Evolutionary conservation across 2,113 vertebrate genomes (phyloP).

Genomic region (Gnathonemus echidnorhynchus): DNA sequence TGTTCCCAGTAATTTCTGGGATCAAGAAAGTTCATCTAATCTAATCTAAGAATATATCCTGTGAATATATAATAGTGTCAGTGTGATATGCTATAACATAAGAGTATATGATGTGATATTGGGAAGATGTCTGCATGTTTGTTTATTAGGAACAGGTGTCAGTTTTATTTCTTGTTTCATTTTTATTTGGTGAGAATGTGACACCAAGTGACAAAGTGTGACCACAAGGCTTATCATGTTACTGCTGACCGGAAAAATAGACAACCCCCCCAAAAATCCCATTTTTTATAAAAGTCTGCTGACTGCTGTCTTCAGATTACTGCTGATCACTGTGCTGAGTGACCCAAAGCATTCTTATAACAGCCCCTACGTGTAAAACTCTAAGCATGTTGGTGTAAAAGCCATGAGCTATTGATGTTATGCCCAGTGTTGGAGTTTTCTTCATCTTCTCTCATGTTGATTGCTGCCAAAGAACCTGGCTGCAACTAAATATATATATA

Average conservation of each 20-base stretch:
- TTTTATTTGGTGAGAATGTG: not conserved
- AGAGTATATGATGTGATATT: not conserved
- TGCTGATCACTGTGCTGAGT: not conserved
- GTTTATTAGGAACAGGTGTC: not conserved
- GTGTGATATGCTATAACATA: not conserved
- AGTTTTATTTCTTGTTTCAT: not conserved
- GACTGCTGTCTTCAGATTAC: conserved; percentile 2
- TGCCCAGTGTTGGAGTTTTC: not conserved
- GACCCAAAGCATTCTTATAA: not conserved
- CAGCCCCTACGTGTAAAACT: not conserved
- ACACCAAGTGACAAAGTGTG: not conserved
- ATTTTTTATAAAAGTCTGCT: not conserved
- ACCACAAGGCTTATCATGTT: not conserved
- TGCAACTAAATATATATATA: not conserved
- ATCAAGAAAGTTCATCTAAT: not conserved
- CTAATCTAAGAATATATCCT: not conserved
- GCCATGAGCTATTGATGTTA: not conserved
- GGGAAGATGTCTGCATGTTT: not conserved
- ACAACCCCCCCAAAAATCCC: not conserved
- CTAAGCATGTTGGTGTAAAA: not conserved
- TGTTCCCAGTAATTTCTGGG: not conserved
- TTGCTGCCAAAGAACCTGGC: not conserved
- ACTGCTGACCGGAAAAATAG: not conserved
- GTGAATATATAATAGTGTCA: not conserved
- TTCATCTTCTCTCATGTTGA: not conserved